Evolutionary conservation across 2,888 invertebrate species (phyloP).

Genomic region (Aplocera efformata): DNA sequence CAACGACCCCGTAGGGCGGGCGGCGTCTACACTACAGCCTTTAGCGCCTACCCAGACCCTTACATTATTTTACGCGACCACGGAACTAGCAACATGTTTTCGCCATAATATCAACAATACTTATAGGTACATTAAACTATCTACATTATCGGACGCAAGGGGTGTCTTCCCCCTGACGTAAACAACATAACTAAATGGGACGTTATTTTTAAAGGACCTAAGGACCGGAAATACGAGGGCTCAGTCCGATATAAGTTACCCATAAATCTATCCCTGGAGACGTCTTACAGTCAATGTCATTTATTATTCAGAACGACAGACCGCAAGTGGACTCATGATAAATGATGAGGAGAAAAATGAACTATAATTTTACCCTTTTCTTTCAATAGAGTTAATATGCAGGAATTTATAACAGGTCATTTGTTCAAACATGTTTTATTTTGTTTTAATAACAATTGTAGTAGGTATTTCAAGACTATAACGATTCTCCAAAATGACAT

Average conservation of each 20-base stretch:
- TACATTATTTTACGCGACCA: slow-evolving; percentile 58
- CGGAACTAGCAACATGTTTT: slow-evolving; percentile 51
- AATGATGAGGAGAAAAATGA: slow-evolving; percentile 12
- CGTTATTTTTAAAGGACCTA: slow-evolving; percentile 45
- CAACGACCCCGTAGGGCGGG: slow-evolving; percentile 54
- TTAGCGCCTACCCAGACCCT: slow-evolving; percentile 54
- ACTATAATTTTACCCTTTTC: slow-evolving; percentile 7
- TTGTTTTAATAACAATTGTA: no score
- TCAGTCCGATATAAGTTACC: slow-evolving; percentile 41
- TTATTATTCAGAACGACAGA: slow-evolving; percentile 60
- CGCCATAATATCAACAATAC: slow-evolving; percentile 38
- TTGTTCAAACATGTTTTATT: no score
- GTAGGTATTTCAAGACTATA: no score
- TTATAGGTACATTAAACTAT: slow-evolving; percentile 33
- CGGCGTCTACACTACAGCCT: slow-evolving; percentile 38
- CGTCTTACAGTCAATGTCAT: slow-evolving; percentile 51
- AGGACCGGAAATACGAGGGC: slow-evolving; percentile 41
- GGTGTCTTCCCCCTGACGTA: slow-evolving; percentile 21
- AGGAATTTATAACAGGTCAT: no score
- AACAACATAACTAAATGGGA: slow-evolving; percentile 30
- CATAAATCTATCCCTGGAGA: slow-evolving; percentile 59
- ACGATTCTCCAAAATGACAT: no score
- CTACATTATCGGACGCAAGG: slow-evolving; percentile 22
- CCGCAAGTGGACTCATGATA: slow-evolving; percentile 12
- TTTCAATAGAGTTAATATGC: background rate